Evolutionary conservation across 2,797 vertebrate species (phyloP).

Genomic region (Champsocephalus esox): DNA sequence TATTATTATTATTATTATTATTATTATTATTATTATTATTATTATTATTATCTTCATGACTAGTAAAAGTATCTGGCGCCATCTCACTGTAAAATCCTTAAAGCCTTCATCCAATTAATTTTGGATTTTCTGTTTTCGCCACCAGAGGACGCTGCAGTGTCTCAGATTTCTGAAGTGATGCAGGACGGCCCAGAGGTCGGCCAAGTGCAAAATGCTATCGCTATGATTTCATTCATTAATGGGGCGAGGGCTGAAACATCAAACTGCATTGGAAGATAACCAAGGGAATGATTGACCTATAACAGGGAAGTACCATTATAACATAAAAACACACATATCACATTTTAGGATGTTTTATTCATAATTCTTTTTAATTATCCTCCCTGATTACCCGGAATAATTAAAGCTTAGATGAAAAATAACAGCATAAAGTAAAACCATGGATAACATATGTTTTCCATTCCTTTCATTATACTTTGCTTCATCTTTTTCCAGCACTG

Average conservation of each 20-base stretch:
- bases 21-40: too few species aligned
- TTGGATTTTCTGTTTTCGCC: constrained; percentile 46
- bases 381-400: constrained; percentile 4
- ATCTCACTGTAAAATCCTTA: neutral
- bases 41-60: too few species aligned
- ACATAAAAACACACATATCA: constrained; percentile 58
- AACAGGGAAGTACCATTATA: constrained; percentile 60
- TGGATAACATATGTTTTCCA: neutral
- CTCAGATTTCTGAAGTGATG: constrained; percentile 16
- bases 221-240: constrained; percentile 53
- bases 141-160: constrained; percentile 70
- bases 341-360: neutral
- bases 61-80: neutral
- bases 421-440: neutral
- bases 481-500: constrained; percentile 7
- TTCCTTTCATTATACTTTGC: constrained; percentile 9
- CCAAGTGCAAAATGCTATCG: constrained; percentile 56
- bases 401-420: neutral
- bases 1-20: too few species aligned
- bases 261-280: constrained; percentile 43
- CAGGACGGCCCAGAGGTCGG: constrained; percentile 50
- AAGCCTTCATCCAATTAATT: neutral
- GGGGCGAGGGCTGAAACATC: constrained; percentile 14
- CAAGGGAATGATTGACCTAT: constrained; percentile 61
- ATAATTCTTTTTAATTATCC: neutral